Evolutionary conservation across 2,113 vertebrate genomes (phyloP).

Genomic region (Austrofundulus limnaeus): DNA sequence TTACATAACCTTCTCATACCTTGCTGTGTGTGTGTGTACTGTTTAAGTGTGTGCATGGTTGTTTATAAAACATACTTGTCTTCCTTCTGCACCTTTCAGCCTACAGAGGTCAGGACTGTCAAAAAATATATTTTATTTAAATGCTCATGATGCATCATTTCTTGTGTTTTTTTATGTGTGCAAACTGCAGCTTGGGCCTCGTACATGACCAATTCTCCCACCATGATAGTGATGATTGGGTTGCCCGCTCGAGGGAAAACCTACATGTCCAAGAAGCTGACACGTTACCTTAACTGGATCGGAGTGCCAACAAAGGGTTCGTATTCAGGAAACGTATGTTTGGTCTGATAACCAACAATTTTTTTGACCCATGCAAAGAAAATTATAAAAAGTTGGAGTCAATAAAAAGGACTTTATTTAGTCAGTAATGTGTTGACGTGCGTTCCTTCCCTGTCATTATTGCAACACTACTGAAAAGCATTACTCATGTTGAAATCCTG

Average conservation of each 20-base stretch:
- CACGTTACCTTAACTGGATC: constrained; percentile 99
- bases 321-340: constrained; percentile 18
- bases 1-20: constrained; percentile 9
- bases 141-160: not conserved
- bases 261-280: constrained; percentile 97
- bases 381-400: not conserved
- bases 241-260: constrained; percentile 91
- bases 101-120: no score
- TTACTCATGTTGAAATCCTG: not conserved
- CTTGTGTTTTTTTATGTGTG: constrained; percentile 8
- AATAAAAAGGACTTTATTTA: not conserved
- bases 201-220: constrained; percentile 97
- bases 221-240: constrained; percentile 96
- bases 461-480: not conserved
- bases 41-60: not conserved
- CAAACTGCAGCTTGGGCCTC: constrained; percentile 90
- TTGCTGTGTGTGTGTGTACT: constrained; percentile 1
- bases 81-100: not conserved
- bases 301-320: constrained; percentile 95
- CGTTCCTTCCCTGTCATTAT: not conserved
- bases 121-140: not conserved
- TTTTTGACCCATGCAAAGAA: not conserved
- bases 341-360: no score
- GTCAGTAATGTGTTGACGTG: no score
- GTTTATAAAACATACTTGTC: not conserved